A percentile compares a stretch with the other conserved stretches of the same genome.
phyloP scores from a whole-genome alignment of 2,797 vertebrate genomes.

The Notolabrus celidotus region DNA sequence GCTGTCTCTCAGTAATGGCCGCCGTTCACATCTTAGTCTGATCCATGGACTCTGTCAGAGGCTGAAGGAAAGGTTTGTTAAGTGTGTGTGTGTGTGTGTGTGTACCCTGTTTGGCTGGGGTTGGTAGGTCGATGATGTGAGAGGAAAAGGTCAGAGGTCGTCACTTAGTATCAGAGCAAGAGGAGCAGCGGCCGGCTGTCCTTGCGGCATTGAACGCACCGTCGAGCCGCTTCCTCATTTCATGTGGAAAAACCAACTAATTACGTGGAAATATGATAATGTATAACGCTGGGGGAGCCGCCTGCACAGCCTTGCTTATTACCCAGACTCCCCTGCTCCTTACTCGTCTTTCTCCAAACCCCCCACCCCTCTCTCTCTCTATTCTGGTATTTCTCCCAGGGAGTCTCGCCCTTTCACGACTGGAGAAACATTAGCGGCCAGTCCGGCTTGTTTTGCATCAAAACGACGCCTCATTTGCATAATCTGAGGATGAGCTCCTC shows the following conservation, averaged over 20 bases:
- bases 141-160: slow-evolving; percentile 54
- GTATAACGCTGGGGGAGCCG: slow-evolving; percentile 88
- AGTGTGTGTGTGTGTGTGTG: slow-evolving; percentile 1
- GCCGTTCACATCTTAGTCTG: slow-evolving; percentile 27
- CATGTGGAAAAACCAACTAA: slow-evolving; percentile 99
- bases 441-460: slow-evolving; percentile 92
- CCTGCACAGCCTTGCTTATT: slow-evolving; percentile 50
- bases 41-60: slow-evolving; percentile 4
- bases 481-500: slow-evolving; percentile 90
- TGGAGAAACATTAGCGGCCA: slow-evolving; percentile 93
- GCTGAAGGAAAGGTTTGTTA: neutral
- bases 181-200: slow-evolving; percentile 32
- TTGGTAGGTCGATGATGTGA: slow-evolving; percentile 12
- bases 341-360: neutral
- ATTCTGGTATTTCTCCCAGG: slow-evolving; percentile 95
- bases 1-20: slow-evolving; percentile 12
- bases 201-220: slow-evolving; percentile 89
- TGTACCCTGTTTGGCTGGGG: slow-evolving; percentile 1
- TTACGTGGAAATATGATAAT: slow-evolving; percentile 99
- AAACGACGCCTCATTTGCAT: slow-evolving; percentile 91
- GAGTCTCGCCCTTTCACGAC: slow-evolving; percentile 96
- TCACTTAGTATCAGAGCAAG: slow-evolving; percentile 1
- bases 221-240: slow-evolving; percentile 97
- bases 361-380: slow-evolving; percentile 12
- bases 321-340: slow-evolving; percentile 56